Conservation (phyloP, 2,113 vertebrate genomes). For the Cynopterus brachyotis region DNA sequence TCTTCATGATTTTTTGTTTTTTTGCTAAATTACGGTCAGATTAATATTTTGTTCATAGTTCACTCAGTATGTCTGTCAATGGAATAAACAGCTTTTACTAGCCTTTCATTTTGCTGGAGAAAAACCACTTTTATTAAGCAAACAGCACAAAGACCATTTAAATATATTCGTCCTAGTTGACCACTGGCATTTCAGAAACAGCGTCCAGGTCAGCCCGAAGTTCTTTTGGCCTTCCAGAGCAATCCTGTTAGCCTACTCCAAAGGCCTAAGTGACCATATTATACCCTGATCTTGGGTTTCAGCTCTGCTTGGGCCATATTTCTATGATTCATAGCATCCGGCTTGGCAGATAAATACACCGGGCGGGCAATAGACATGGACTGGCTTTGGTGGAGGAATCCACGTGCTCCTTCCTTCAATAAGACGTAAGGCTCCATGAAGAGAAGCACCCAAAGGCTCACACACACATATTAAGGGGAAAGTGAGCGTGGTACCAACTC, state of each 20-base stretch:
- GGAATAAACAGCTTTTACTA: not conserved
- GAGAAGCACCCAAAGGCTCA: not conserved
- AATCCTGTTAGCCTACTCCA: not conserved
- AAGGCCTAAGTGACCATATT: not conserved
- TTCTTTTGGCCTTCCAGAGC: not conserved
- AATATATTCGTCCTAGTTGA: not conserved
- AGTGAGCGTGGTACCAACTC: not conserved
- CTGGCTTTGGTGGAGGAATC: not conserved
- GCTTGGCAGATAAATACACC: not conserved
- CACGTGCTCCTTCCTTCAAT: not conserved
- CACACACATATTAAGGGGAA: too few relatives aligned
- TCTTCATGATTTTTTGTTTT: not conserved
- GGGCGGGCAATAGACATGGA: not conserved
- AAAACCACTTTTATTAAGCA: not conserved
- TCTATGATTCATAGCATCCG: not conserved
- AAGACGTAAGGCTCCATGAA: not conserved
- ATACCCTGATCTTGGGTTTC: not conserved
- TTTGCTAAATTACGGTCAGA: not conserved
- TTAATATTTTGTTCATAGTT: not conserved
- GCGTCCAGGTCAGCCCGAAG: not conserved
- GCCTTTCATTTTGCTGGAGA: not conserved
- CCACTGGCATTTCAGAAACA: not conserved
- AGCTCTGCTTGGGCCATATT: not conserved
- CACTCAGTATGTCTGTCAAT: not conserved
- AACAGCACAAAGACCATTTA: not conserved